phyloP scores from a whole-genome alignment of 2,113 vertebrate species.

The Axis porcinus region DNA sequence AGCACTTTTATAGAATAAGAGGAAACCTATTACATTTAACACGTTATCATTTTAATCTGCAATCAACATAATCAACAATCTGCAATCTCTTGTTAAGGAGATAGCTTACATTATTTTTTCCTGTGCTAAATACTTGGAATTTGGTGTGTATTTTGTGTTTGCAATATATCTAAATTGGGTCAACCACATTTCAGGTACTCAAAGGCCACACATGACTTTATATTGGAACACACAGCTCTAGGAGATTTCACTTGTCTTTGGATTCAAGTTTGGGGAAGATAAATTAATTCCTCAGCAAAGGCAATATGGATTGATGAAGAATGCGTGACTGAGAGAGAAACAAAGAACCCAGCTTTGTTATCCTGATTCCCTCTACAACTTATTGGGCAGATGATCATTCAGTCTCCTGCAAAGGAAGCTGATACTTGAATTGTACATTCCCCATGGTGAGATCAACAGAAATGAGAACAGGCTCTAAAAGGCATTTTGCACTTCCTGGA shows the following conservation, averaged over 20 bases:
- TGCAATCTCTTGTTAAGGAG: neutral
- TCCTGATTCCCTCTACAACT: neutral
- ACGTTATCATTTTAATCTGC: neutral
- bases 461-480: conserved; percentile 3
- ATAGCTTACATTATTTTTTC: neutral
- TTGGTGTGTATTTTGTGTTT: neutral
- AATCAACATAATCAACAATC: neutral
- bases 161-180: neutral
- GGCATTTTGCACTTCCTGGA: neutral
- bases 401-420: neutral
- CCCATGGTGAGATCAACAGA: neutral
- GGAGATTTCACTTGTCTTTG: neutral
- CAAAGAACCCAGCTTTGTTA: neutral
- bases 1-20: neutral
- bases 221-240: neutral
- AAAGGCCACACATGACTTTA: neutral
- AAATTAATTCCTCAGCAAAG: neutral
- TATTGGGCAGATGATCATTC: neutral
- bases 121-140: neutral
- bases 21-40: neutral
- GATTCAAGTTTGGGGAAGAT: neutral
- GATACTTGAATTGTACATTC: neutral
- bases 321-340: neutral
- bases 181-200: neutral
- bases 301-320: neutral